A percentile compares a stretch with the other conserved stretches of the same genome.
These are phyloP conservation scores for Bradypodion pumilum DNA, from an alignment of 2,797 vertebrate genomes.

Conservation along the genomic window DNA sequence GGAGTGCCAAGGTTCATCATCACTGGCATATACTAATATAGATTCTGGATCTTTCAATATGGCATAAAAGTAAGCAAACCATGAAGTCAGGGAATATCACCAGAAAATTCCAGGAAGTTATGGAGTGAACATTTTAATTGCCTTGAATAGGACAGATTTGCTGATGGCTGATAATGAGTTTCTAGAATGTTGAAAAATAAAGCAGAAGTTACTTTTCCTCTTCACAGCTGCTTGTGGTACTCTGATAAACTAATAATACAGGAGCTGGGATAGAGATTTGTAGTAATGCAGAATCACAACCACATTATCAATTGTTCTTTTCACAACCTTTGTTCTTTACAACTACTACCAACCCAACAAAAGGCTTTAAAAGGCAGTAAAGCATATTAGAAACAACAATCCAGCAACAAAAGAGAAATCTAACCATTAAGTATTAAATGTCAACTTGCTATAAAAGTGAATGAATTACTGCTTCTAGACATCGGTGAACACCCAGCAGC, in stretches of 20 bases:
- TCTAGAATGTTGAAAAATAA: constrained; percentile 42
- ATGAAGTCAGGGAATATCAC: neutral
- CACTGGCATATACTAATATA: too few relatives aligned
- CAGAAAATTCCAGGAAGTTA: neutral
- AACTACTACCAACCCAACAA: constrained; percentile 11
- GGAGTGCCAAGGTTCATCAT: too few relatives aligned
- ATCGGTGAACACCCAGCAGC: neutral
- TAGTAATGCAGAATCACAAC: constrained; percentile 40
- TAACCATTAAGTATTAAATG: constrained; percentile 30
- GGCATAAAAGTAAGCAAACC: neutral
- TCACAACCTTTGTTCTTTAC: constrained; percentile 23
- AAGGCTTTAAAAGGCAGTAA: constrained; percentile 16
- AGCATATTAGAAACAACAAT: neutral
- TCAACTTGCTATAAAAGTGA: constrained; percentile 29
- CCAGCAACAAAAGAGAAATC: neutral
- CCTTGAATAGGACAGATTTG: neutral
- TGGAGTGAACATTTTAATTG: neutral
- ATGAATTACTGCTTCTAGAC: constrained; percentile 9
- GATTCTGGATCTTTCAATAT: too few relatives aligned
- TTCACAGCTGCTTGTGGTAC: constrained; percentile 55
- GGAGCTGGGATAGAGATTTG: constrained; percentile 43
- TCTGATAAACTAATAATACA: constrained; percentile 51
- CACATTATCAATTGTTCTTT: constrained; percentile 45
- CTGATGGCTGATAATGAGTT: constrained; percentile 14
- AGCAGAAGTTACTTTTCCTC: constrained; percentile 39